Evolutionary conservation across 2,888 invertebrate genomes (phyloP), one percentile per base, ranked within the genome.

Genomic region (Meloe dianella): DNA sequence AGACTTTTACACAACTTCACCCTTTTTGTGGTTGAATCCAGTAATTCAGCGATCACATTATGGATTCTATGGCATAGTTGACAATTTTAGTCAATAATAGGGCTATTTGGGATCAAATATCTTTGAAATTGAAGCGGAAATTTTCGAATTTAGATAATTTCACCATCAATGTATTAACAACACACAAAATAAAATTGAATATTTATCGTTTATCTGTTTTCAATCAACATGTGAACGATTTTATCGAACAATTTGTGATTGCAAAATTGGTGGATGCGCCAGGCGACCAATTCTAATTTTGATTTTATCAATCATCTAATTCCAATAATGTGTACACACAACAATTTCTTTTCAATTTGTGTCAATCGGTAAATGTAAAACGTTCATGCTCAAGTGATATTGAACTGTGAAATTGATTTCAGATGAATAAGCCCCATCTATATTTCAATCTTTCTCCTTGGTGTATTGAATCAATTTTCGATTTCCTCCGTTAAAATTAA

Each of bases 251-350:
- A 2, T 2, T 51, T 9, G 20, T 12, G 12, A 24, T 22, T 24
- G 5, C 12, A 22, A 54, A 54, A 24, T 12, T 54, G 54, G 54
- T 54, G 54, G 54, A 54, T 54, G 54, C 54, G 54, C 54, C 54
- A 10, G 22, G 54, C 3, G 8, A 47, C 2, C 20, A 20, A 14
- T 24, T 22, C 27, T 27, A 27, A 35, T 35, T 35, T 35, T 35
- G 12, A 4, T 35, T 12, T 5, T 2, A 41, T 1, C 6, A 41
- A 5, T 6, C 17, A n/a, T 7, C 17, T 17, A 51, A 51, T 32
- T 32, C 32, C 1, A 32, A 32, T 6, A 35, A 35, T n/a, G n/a
- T n/a, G n/a, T n/a, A n/a, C n/a, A n/a, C n/a, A n/a, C 35, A 35
- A 24, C 54, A 24, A 54, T 14, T 54, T 54, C 12, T 24, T 14